These are phyloP conservation scores for Apteryx mantelli DNA, from an alignment of 2,113 vertebrate genomes.

Conservation along the genomic window DNA sequence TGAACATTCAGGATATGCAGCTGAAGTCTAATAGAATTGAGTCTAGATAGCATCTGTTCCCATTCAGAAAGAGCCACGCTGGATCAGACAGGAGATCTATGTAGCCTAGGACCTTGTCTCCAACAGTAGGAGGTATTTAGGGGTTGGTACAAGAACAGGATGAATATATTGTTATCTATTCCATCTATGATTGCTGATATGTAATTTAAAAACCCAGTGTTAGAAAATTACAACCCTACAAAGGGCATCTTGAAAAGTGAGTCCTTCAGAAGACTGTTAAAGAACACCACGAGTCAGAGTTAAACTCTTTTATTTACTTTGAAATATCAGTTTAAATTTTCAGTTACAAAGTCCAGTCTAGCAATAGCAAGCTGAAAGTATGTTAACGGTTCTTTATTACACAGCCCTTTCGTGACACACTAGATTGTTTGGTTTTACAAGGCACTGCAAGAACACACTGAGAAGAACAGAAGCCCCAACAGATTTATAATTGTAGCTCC, in stretches of 20 bases:
- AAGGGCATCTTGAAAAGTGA: accelerated
- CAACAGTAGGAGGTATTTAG: neutral
- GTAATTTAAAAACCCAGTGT: neutral
- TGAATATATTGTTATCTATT: accelerated
- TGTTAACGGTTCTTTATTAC: neutral
- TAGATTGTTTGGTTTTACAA: constrained; percentile 32
- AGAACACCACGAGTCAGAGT: neutral
- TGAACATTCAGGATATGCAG: accelerated
- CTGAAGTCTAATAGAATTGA: neutral
- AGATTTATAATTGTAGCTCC: neutral
- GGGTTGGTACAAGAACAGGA: neutral
- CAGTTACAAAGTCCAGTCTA: constrained; percentile 43
- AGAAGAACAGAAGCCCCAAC: neutral
- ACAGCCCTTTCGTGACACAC: neutral
- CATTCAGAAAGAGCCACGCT: accelerated
- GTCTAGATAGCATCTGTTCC: accelerated
- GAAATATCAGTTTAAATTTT: neutral
- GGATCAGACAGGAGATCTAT: neutral
- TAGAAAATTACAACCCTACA: neutral
- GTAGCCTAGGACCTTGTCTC: accelerated
- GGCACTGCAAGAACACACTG: constrained; percentile 64
- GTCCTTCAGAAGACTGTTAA: accelerated
- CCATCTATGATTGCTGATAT: accelerated
- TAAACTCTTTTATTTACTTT: constrained; percentile 64
- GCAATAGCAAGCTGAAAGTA: neutral